Evolutionary conservation across 2,888 invertebrate genomes (phyloP).

Genomic region (Eudasyphora cyanicolor): DNA sequence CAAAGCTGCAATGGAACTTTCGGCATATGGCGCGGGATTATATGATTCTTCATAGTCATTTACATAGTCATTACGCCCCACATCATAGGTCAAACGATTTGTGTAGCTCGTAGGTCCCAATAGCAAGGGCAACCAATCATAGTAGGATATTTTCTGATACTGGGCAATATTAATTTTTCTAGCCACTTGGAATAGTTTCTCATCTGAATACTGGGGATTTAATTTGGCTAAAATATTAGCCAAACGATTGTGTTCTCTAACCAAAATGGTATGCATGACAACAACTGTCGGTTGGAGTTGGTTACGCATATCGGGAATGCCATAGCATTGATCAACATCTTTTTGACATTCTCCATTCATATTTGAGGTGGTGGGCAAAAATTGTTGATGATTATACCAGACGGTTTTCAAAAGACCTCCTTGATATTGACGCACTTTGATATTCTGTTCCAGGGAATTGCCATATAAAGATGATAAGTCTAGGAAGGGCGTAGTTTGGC

Average conservation of each 20-base stretch:
- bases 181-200: conserved; percentile 80
- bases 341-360: conserved; percentile 77
- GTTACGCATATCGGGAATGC: conserved; percentile 82
- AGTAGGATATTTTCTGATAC: conserved; percentile 81
- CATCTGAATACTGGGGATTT: conserved; percentile 81
- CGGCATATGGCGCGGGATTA: conserved; percentile 82
- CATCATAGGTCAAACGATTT: conserved; percentile 71
- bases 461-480: conserved; percentile 91
- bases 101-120: conserved; percentile 72
- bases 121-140: conserved; percentile 80
- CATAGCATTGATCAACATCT: conserved; percentile 85
- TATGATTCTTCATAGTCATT: conserved; percentile 81
- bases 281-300: conserved; percentile 78
- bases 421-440: conserved; percentile 83
- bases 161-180: conserved; percentile 80
- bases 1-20: conserved; percentile 83
- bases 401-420: conserved; percentile 85
- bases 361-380: conserved; percentile 85
- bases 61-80: conserved; percentile 73
- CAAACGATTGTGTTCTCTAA: conserved; percentile 81
- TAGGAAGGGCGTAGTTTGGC: conserved; percentile 79
- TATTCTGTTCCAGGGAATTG: conserved; percentile 83
- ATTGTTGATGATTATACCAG: conserved; percentile 82
- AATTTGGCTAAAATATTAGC: conserved; percentile 76
- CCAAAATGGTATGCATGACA: conserved; percentile 79